phyloP scores from a whole-genome alignment of 2,797 vertebrate species.

The Pipistrellus pygmaeus region DNA sequence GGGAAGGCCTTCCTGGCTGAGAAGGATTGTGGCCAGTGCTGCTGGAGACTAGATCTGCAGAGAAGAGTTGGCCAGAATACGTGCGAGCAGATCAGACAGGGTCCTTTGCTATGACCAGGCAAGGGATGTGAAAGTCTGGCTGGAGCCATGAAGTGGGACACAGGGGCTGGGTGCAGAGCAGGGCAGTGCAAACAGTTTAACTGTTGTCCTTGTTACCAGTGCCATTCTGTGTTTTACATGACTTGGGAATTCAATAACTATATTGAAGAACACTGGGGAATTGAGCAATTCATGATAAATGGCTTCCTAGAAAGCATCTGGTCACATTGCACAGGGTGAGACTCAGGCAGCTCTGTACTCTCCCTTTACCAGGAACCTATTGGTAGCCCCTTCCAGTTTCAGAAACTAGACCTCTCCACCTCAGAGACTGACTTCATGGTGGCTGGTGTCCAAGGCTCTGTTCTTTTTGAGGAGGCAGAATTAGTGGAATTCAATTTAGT shows the following conservation, averaged over 20 bases:
- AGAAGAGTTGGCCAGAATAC: neutral
- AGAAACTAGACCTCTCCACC: neutral
- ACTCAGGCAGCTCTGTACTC: accelerated
- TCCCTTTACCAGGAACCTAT: neutral
- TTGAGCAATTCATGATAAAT: neutral
- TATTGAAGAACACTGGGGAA: neutral
- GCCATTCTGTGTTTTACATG: neutral
- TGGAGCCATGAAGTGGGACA: neutral
- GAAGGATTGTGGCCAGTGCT: neutral
- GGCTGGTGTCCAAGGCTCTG: neutral
- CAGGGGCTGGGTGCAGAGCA: neutral
- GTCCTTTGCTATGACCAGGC: neutral
- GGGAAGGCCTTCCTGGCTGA: neutral
- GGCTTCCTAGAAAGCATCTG: neutral
- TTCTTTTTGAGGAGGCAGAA: constrained; percentile 20
- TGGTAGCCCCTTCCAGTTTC: neutral
- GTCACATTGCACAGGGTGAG: accelerated
- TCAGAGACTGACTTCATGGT: neutral
- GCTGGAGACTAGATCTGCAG: neutral
- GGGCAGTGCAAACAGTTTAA: neutral
- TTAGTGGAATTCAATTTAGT: neutral
- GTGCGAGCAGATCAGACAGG: neutral
- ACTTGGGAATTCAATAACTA: neutral
- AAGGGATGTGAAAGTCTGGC: neutral
- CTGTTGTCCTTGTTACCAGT: too few relatives aligned